Conservation (phyloP, 2,797 vertebrate species). For the Buceros bicornis region DNA sequence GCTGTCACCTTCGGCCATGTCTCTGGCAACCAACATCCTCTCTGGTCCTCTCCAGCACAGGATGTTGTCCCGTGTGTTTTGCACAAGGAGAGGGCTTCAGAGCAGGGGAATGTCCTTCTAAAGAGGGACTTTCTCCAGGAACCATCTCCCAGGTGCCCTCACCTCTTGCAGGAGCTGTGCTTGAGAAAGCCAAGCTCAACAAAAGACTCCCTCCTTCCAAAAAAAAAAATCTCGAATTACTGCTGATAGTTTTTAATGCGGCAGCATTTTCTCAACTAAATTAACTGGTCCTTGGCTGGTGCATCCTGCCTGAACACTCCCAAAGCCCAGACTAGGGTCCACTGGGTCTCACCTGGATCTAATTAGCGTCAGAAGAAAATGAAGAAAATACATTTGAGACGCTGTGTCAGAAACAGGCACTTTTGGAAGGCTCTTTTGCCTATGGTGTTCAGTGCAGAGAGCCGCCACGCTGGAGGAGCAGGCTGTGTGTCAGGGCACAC, state of each 20-base stretch:
- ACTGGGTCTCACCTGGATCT: neutral
- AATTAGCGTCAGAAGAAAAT: neutral
- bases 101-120: neutral
- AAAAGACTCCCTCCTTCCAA: neutral
- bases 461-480: rapidly evolving
- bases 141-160: neutral
- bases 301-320: neutral
- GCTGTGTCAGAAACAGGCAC: neutral
- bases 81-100: neutral
- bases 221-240: neutral
- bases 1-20: neutral
- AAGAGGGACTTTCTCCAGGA: neutral
- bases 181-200: neutral
- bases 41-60: neutral
- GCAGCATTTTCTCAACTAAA: neutral
- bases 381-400: neutral
- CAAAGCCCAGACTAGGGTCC: neutral
- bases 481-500: neutral
- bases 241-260: neutral
- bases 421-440: neutral
- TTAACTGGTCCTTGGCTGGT: neutral
- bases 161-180: neutral
- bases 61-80: neutral
- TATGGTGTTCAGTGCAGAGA: neutral
- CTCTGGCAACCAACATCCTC: neutral